These are phyloP conservation scores for Synodontis membranacea DNA, from an alignment of 2,113 vertebrate species.

Conservation along the genomic window DNA sequence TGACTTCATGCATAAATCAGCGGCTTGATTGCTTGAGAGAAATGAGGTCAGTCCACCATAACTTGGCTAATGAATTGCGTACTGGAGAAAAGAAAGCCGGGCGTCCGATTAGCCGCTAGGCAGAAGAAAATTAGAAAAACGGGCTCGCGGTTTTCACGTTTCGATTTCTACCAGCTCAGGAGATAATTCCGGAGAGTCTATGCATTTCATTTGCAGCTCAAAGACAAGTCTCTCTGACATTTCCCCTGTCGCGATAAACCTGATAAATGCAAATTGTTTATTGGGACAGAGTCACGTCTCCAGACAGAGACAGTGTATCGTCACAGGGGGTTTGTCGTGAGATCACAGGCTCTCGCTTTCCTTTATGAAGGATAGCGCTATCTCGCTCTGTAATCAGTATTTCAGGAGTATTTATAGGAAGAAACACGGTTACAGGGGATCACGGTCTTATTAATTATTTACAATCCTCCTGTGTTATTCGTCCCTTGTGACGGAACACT, in stretches of 20 bases:
- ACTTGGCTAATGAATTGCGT: conserved; percentile 51
- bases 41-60: conserved; percentile 32
- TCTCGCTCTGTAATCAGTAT: too few species aligned
- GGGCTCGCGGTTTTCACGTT: conserved; percentile 30
- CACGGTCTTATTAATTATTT: conserved; percentile 26
- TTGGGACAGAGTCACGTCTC: conserved; percentile 12
- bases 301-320: neutral
- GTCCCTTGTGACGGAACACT: neutral
- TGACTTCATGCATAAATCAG: conserved; percentile 56
- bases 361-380: too few species aligned
- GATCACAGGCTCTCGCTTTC: neutral
- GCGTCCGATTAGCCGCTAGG: conserved; percentile 47
- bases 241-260: conserved; percentile 26
- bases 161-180: neutral
- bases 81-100: conserved; percentile 41
- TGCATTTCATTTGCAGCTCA: conserved; percentile 39
- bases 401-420: conserved; percentile 11
- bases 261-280: conserved; percentile 42
- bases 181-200: conserved; percentile 22
- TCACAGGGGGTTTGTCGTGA: neutral
- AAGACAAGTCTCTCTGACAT: conserved; percentile 24
- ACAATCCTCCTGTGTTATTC: neutral
- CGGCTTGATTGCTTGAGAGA: conserved; percentile 50
- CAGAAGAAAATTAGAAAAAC: conserved; percentile 30
- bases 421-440: neutral